Evolutionary conservation across 2,888 invertebrate genomes (phyloP).

Genomic region (Morpho deidamia): DNA sequence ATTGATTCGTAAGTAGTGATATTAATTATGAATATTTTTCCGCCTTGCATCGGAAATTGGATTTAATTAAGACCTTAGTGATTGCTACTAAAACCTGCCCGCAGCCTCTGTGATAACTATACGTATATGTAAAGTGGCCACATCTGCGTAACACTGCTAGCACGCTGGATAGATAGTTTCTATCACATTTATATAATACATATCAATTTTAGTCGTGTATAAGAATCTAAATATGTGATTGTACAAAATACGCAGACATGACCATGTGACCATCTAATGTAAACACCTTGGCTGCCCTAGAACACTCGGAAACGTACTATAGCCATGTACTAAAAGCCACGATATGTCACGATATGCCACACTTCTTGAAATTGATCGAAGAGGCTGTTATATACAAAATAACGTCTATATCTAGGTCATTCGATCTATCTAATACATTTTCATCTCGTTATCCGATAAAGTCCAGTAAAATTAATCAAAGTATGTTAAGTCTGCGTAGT

Average conservation of each 20-base stretch:
- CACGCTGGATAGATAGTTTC: not conserved
- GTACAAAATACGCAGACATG: not conserved
- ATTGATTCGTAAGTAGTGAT: slow-evolving; percentile 28
- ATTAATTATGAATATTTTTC: slow-evolving; percentile 8
- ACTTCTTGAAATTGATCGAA: not conserved
- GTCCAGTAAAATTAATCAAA: not conserved
- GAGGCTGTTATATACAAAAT: not conserved
- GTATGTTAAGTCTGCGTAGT: slow-evolving; percentile 5
- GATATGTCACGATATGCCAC: no score
- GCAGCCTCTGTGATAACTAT: not conserved
- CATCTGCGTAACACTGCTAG: not conserved
- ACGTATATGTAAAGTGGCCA: not conserved
- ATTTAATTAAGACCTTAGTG: slow-evolving; percentile 5
- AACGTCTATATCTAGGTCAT: no score
- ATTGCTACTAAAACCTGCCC: not conserved
- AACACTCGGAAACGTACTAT: no score
- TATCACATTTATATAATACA: not conserved
- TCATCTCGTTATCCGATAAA: not conserved
- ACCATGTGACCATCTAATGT: not conserved
- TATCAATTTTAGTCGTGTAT: not conserved
- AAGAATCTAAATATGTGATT: not conserved
- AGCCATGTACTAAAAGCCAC: no score
- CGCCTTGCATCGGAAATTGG: slow-evolving; percentile 13
- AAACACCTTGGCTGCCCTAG: no score
- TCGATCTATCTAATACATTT: not conserved